Evolutionary conservation across 2,113 vertebrate species (phyloP).

Genomic region (Tympanuchus pallidicinctus): DNA sequence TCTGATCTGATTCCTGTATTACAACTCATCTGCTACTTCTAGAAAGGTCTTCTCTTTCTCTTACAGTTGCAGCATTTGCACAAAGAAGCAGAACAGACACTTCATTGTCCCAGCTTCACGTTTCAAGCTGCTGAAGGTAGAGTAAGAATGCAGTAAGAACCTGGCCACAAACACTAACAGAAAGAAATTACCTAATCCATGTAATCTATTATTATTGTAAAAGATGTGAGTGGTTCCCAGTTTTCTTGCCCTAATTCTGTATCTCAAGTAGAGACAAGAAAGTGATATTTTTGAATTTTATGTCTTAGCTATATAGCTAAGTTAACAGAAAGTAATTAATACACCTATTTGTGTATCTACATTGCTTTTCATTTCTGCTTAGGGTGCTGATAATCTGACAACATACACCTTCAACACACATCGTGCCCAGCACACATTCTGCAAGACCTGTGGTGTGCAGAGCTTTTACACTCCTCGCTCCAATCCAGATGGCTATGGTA

Average conservation of each 20-base stretch:
- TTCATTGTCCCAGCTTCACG: slow-evolving; percentile 90
- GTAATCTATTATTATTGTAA: not conserved
- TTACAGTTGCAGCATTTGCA: slow-evolving; percentile 94
- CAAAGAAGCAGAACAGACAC: slow-evolving; percentile 94
- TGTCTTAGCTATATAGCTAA: not conserved
- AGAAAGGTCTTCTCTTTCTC: slow-evolving; percentile 48
- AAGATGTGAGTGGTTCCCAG: not conserved
- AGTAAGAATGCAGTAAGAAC: slow-evolving; percentile 30
- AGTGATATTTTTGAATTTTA: not conserved
- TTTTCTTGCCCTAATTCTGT: not conserved
- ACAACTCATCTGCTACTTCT: not conserved
- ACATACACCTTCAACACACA: slow-evolving; percentile 95
- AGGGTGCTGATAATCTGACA: slow-evolving; percentile 91
- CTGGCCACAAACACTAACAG: not conserved
- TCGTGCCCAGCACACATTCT: slow-evolving; percentile 92
- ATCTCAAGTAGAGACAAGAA: not conserved
- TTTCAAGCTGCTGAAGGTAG: slow-evolving; percentile 92
- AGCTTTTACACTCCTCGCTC: slow-evolving; percentile 96
- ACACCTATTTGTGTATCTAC: not conserved
- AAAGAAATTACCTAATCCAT: not conserved
- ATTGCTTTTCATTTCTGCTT: slow-evolving; percentile 22
- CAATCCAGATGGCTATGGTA: slow-evolving; percentile 93
- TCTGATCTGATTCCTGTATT: not conserved
- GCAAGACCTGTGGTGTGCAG: slow-evolving; percentile 95
- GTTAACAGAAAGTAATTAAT: not conserved